These are phyloP conservation scores for Lamellibrachia columna DNA, from an alignment of 2,888 invertebrate species.

Conservation along the genomic window DNA sequence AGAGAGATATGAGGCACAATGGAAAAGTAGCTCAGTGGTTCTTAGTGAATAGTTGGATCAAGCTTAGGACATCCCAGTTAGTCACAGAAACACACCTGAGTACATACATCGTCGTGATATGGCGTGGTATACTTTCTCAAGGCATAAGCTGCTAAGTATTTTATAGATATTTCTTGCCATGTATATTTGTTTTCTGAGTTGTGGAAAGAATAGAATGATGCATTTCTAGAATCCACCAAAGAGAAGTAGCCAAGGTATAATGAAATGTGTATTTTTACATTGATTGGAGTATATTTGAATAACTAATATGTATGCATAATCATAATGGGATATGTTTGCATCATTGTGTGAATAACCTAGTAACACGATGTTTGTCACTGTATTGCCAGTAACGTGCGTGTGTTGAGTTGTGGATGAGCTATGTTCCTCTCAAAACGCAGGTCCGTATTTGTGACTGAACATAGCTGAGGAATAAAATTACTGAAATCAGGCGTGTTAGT, in stretches of 20 bases:
- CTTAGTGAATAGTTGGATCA: not conserved
- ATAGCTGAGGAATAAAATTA: not conserved
- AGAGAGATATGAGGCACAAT: not conserved
- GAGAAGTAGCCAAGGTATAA: not conserved
- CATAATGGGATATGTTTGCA: not conserved
- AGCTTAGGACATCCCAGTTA: not conserved
- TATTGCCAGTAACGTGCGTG: not conserved
- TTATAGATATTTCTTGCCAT: not conserved
- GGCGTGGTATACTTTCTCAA: not conserved
- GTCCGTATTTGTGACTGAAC: slow-evolving; percentile 11
- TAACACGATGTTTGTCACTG: not conserved
- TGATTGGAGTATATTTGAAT: not conserved
- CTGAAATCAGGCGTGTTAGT: not conserved
- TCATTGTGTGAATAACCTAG: not conserved
- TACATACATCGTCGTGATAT: not conserved
- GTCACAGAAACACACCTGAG: not conserved
- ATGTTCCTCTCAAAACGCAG: slow-evolving; percentile 4
- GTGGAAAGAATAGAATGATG: not conserved
- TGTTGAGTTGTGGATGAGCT: not conserved
- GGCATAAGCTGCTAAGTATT: not conserved
- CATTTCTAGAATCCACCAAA: not conserved
- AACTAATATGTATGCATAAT: not conserved
- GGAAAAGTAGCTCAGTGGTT: not conserved
- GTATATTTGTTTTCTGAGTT: not conserved
- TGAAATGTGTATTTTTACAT: not conserved